Evolutionary conservation across 2,113 vertebrate genomes (phyloP).

Genomic region (Thamnaconus septentrionalis): DNA sequence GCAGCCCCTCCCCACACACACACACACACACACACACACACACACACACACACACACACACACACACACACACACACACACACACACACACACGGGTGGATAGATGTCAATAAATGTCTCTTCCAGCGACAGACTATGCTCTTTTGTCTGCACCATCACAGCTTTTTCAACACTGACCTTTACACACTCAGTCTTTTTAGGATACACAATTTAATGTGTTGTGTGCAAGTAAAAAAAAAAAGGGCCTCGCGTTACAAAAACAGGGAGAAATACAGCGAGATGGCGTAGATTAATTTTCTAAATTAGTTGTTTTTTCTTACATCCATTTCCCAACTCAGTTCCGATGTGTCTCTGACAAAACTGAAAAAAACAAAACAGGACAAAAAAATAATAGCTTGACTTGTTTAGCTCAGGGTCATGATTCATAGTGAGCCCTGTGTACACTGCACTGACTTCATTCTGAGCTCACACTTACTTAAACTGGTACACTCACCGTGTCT

Average conservation of each 20-base stretch:
- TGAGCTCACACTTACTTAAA: conserved; percentile 44
- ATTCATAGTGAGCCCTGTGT: conserved; percentile 34
- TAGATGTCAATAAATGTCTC: conserved; percentile 61
- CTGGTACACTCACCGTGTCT: conserved; percentile 19
- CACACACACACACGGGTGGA: conserved; percentile 25
- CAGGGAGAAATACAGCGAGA: neutral
- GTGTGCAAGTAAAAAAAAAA: neutral
- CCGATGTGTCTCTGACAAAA: conserved; percentile 9
- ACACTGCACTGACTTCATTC: conserved; percentile 40
- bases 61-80: conserved; percentile 29
- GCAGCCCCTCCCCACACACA: conserved; percentile 24
- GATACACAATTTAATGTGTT: conserved; percentile 30
- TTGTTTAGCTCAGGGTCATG: conserved; percentile 36
- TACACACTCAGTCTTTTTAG: conserved; percentile 39
- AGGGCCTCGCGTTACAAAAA: conserved; percentile 9
- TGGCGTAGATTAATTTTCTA: conserved; percentile 8
- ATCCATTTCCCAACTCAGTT: neutral
- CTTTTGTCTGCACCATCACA: conserved; percentile 63
- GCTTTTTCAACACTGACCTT: conserved; percentile 60
- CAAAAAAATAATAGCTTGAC: conserved; percentile 27
- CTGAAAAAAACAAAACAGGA: neutral
- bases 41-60: conserved; percentile 2
- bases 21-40: conserved; percentile 30
- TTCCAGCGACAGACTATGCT: conserved; percentile 62
- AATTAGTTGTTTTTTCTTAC: neutral